Base-by-base conservation (phyloP, 2,113 vertebrate species). In the Argyrosomus japonicus region DNA sequence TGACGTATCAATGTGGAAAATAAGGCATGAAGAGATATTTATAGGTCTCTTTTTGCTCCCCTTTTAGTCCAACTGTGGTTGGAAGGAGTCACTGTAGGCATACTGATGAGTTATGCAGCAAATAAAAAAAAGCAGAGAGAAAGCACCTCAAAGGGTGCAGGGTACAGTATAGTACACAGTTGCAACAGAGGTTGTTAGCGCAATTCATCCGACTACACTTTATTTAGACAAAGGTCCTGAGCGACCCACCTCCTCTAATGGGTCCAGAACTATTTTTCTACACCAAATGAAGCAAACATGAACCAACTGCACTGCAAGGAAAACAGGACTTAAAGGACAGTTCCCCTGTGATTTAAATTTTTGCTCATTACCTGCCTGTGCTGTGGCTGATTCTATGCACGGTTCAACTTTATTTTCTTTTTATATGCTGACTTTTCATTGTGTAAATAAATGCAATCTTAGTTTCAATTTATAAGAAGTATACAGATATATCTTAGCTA, bases 211-310 rank as follows among this genome's bases (percentile, higher is more conserved):
- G 15, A 69, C 70, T 61, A 19, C 79, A 58, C 45, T 74, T 76
- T 84, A 78, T 91, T 88, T 61, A 67, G 71, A 75, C 76, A 71
- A 8, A 63, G 68, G 68, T 85, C 81, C 73, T 75, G 36, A 68
- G 74, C 12, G 53, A 68, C 78, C 56, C 21, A 11, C 25, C 68
- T 71, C 61, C 61, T 78, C 32, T 75, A 78, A 75, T 56, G 64
- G 65, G 21, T 75, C 68, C 47, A 60, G 81, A 76, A 83, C 54
- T 40, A 88, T 83, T 83, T 84, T 76, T 86, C 53, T 77, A 82
- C 81, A 60, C 32, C 47, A 73, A 88, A 84, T 84, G 58, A 69
- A 68, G 76, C 67, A 27, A 58, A 67, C 0, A 45, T 8, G 53
- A 56, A 74, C 19, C 45, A 58, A 25, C 1, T 40, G 7, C 18